These are phyloP conservation scores for Lepidurus apus DNA, from an alignment of 1,140 invertebrate genomes.

Conservation along the genomic window DNA sequence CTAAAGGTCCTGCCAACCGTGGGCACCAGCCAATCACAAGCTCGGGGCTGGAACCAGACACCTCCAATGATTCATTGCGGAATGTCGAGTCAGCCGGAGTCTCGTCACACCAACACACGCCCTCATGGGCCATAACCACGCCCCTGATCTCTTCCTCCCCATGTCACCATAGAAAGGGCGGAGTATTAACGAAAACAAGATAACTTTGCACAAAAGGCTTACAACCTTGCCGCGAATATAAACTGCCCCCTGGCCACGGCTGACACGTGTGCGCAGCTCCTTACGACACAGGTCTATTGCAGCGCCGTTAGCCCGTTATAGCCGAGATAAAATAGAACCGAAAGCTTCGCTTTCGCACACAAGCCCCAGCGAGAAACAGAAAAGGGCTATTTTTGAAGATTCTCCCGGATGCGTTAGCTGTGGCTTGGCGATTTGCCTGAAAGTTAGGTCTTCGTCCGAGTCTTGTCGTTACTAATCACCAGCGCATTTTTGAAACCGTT, in stretches of 20 bases:
- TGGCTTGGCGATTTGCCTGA: background rate
- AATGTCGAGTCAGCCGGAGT: background rate
- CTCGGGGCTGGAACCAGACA: background rate
- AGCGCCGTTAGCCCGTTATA: background rate
- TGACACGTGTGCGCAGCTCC: too few species aligned
- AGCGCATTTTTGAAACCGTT: background rate
- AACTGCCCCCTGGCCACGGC: too few species aligned
- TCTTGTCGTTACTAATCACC: background rate
- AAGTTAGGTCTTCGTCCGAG: background rate
- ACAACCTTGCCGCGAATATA: too few species aligned
- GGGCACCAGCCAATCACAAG: background rate
- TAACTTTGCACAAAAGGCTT: background rate
- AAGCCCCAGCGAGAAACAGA: background rate
- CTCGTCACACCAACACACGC: constrained; percentile 17
- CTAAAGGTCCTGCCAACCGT: background rate
- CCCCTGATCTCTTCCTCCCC: background rate
- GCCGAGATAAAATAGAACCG: constrained; percentile 4
- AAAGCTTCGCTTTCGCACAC: constrained; percentile 5
- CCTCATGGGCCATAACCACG: background rate
- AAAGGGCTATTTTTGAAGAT: constrained; percentile 16
- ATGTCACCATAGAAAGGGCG: constrained; percentile 5
- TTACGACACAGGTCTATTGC: background rate
- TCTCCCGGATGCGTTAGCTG: background rate
- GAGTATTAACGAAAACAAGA: background rate
- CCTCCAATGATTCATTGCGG: background rate